Conservation (phyloP, 2,888 invertebrate species). For the Brenthis hecate region DNA sequence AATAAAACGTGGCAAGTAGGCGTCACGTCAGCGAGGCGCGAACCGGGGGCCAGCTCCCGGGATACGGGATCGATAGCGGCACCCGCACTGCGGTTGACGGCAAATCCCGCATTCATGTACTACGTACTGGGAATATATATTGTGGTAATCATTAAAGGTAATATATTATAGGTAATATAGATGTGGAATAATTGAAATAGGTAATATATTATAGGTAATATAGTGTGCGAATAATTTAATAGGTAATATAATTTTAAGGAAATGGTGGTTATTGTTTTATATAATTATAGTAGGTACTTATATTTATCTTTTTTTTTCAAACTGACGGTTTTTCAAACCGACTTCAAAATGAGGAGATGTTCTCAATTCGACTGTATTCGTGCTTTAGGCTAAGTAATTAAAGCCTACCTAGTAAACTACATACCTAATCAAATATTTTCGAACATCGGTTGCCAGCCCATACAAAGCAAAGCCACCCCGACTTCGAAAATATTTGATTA, state of each 20-base stretch:
- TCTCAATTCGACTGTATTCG: too few relatives aligned
- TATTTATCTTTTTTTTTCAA: too few relatives aligned
- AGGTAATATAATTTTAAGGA: background rate
- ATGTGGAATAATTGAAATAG: background rate
- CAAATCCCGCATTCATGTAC: constrained; percentile 38
- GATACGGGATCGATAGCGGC: constrained; percentile 52
- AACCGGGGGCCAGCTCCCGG: constrained; percentile 18
- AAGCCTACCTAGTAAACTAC: too few relatives aligned
- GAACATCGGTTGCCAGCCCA: too few relatives aligned
- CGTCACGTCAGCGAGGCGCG: constrained; percentile 15
- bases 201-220: background rate
- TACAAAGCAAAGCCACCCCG: too few relatives aligned
- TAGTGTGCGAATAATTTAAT: background rate
- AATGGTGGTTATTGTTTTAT: background rate
- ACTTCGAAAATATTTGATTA: too few relatives aligned
- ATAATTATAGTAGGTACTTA: too few relatives aligned
- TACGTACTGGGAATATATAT: background rate
- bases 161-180: too few relatives aligned
- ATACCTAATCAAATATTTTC: too few relatives aligned
- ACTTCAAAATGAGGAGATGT: too few relatives aligned
- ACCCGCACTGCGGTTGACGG: constrained; percentile 60
- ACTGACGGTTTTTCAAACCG: too few relatives aligned
- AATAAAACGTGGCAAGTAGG: constrained; percentile 9
- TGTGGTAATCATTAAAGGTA: background rate
- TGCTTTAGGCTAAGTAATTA: too few relatives aligned